Base-by-base conservation (phyloP, 2,113 vertebrate genomes). In the Limanda limanda region DNA sequence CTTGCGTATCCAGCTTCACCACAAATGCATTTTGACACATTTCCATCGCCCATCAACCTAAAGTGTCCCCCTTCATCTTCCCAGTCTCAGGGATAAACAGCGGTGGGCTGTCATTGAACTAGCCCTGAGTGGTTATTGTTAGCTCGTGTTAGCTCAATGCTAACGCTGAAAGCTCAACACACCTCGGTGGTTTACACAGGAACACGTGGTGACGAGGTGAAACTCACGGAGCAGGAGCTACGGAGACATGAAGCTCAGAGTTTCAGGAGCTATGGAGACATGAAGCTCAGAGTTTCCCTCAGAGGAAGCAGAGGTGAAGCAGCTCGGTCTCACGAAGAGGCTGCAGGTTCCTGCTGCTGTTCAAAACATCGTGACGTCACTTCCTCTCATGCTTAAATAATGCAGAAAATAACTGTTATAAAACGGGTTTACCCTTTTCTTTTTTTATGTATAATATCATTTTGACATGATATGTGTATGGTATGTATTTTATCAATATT, bases 351-450 rank as follows among this genome's bases (percentile, higher is more conserved):
- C 15, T 55, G 48, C 51, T 59, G 55, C 23, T 27, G 24, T 93
- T 94, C 89, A 91, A 94, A 94, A 92, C 90, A 86, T 51, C 58
- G 4, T 2, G 1, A 92, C 93, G 89, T 94, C 92, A 94, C 51
- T 91, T 95, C 94, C 93, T 21, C 20, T 10, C 18, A 0, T 8
- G n/a, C 2, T n/a, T 10, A 54, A n/a, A 10, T 54, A 10, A 10
- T 5, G 20, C 51, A 10, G 51, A 54, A 54, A 20, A 9, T 54
- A 2, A 54, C 6, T 31, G 11, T 3, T 12, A 42, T 42, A 42
- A 31, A 42, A 42, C 8, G 9, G 8, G 9, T 37, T 42, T 0
- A 12, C 37, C 37, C 40, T 42, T 42, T 12, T 42, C 12, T 1
- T 42, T 12, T 11, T 12, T 12, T 40, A 42, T 42, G 10, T 42